phyloP scores from a whole-genome alignment of 2,113 vertebrate species.

The Anoplopoma fimbria region DNA sequence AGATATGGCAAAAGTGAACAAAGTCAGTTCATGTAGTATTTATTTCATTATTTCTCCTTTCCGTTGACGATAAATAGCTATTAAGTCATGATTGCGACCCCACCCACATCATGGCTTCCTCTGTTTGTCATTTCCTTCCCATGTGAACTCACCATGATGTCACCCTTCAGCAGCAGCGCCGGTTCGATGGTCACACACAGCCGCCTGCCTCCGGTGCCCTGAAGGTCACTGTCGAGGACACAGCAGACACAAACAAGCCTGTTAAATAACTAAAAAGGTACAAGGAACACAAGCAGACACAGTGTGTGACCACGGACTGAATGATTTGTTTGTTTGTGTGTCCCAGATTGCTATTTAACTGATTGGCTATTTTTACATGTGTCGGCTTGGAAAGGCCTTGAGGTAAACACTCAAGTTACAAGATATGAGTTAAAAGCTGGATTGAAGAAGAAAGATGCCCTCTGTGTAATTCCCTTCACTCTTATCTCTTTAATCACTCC shows the following conservation, averaged over 20 bases:
- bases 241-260: slow-evolving; percentile 34
- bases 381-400: not conserved
- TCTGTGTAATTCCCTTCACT: not conserved
- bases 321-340: not conserved
- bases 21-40: not conserved
- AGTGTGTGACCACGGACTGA: slow-evolving; percentile 1
- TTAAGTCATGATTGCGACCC: not conserved
- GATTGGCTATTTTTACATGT: not conserved
- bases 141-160: slow-evolving; percentile 89
- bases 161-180: slow-evolving; percentile 92
- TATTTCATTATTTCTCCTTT: not conserved
- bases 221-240: slow-evolving; percentile 80
- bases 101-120: not conserved
- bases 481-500: slow-evolving; percentile 19
- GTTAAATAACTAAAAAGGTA: slow-evolving; percentile 21
- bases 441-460: not conserved
- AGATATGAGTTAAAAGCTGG: not conserved
- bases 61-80: not conserved
- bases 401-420: not conserved
- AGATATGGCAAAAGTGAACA: not conserved
- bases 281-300: not conserved
- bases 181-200: slow-evolving; percentile 92
- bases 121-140: slow-evolving; percentile 38
- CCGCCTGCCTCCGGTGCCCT: slow-evolving; percentile 83
- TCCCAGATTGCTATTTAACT: not conserved